phyloP scores from a whole-genome alignment of 2,888 invertebrate species.

The Chrysopilus asiliformis region DNA sequence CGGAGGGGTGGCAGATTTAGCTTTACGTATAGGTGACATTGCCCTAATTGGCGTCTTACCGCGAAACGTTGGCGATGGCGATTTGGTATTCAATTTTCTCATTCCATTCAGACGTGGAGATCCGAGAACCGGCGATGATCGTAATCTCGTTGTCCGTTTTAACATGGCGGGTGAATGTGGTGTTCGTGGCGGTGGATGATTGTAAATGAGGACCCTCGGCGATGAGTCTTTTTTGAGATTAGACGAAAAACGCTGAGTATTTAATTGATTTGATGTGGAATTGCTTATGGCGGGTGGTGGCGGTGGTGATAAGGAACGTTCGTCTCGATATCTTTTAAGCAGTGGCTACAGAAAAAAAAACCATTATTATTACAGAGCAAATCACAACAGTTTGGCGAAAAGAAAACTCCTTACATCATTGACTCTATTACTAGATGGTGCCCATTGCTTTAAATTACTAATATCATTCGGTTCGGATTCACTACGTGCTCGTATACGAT shows the following conservation, averaged over 20 bases:
- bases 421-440: too few relatives aligned
- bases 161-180: conserved; percentile 22
- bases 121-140: conserved; percentile 16
- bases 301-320: too few relatives aligned
- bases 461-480: conserved; percentile 19
- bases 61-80: conserved; percentile 12
- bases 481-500: conserved; percentile 16
- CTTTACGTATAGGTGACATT: neutral
- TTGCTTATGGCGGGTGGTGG: too few relatives aligned
- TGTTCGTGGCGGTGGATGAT: too few relatives aligned
- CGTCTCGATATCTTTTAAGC: too few relatives aligned
- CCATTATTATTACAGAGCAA: too few relatives aligned
- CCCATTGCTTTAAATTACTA: too few relatives aligned
- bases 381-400: too few relatives aligned
- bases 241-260: too few relatives aligned
- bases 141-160: conserved; percentile 3
- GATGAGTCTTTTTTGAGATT: conserved; percentile 25
- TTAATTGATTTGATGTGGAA: too few relatives aligned
- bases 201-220: conserved; percentile 28
- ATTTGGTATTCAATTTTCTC: conserved; percentile 16
- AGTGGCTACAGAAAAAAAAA: too few relatives aligned
- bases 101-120: conserved; percentile 16
- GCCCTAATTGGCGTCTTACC: neutral
- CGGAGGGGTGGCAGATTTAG: neutral
- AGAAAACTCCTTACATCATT: too few relatives aligned